Conservation (phyloP, 2,888 invertebrate genomes). For the Phytoseiulus persimilis region DNA sequence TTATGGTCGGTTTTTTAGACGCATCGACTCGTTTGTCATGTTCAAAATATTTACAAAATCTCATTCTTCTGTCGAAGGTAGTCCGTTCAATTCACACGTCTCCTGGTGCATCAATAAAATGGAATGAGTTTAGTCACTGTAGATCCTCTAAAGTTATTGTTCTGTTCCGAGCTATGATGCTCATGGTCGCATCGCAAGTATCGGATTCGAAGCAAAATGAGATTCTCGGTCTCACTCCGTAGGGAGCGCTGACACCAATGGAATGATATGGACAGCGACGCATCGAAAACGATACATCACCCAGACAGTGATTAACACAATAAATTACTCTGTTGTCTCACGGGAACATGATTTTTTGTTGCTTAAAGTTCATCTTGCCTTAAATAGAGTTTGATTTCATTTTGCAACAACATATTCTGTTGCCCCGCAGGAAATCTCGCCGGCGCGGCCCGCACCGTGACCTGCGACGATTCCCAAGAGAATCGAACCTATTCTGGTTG, state of each 20-base stretch:
- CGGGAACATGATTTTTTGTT: background rate
- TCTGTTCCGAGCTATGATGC: background rate
- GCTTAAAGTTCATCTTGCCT: background rate
- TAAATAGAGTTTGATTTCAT: background rate
- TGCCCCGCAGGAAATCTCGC: too few species aligned
- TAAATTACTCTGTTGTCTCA: background rate
- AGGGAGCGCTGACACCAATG: background rate
- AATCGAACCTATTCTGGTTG: too few species aligned
- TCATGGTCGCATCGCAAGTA: background rate
- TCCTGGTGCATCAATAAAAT: background rate
- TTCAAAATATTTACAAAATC: background rate
- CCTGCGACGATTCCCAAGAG: too few species aligned
- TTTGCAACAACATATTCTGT: too few species aligned
- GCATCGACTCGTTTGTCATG: background rate
- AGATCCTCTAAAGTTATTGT: background rate
- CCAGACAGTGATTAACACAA: background rate
- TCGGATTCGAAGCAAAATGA: background rate
- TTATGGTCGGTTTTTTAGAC: background rate
- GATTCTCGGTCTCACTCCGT: background rate
- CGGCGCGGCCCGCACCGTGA: too few species aligned
- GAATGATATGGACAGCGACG: background rate
- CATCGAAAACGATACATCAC: background rate
- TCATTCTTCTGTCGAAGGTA: background rate
- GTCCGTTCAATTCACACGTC: background rate
- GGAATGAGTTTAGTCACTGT: background rate